Base-by-base conservation (phyloP, 2,113 vertebrate genomes). In the Cebus imitator region DNA sequence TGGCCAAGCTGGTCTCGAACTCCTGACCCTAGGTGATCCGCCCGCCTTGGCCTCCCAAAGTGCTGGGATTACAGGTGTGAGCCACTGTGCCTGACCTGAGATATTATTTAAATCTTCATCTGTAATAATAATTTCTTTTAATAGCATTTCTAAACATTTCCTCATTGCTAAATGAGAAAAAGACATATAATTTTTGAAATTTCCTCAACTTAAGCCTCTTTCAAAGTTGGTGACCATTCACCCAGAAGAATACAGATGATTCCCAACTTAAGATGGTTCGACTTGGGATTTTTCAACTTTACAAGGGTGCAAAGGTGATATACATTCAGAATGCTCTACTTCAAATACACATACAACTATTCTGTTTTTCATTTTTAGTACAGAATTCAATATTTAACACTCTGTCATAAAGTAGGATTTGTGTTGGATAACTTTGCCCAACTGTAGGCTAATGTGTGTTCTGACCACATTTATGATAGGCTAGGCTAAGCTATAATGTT, bases 151-250 rank as follows among this genome's bases (percentile, higher is more conserved):
- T 91, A 95, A 87, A 80, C 16, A 72, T 89, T 91, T 45, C 64
- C 27, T 97, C 64, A 84, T 27, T 73, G 72, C 30, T 79, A 21
- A 93, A 8, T 80, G 37, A 93, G 35, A 37, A 87, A 66, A 37
- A 6, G 84, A 96, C 72, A 50, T 73, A 3, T 25, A 76, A 87
- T 58, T 85, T 90, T 64, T 84, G 37, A 92, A 70, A 72, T 75
- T 90, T 87, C 86, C 83, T 91, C 83, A 78, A 37, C 2, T 57
- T 84, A 94, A 96, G 48, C 30, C 90, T 35, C 40, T 96, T 94
- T 95, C 52, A 76, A 80, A 45, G 30, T 12, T 68, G 30, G 48
- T 73, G 55, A 52, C 6, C 25, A 72, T 27, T 96, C 10, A 87
- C 32, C 7, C 48, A 78, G 40, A 88, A 93, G 12, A 3, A 94